Evolutionary conservation across 1,140 invertebrate genomes (phyloP).

Genomic region (Drosophila asahinai): DNA sequence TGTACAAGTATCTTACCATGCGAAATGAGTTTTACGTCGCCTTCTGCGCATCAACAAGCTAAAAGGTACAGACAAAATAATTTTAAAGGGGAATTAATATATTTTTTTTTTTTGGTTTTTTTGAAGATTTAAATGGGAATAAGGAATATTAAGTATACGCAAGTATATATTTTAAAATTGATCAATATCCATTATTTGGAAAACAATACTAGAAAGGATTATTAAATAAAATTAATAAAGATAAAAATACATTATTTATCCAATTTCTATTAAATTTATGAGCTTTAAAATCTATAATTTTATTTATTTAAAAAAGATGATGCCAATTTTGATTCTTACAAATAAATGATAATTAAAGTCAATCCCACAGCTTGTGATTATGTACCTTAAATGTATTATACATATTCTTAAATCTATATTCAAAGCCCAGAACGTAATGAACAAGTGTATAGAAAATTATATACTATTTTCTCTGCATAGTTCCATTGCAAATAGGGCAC

Average conservation of each 20-base stretch:
- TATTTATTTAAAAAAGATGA: too few species aligned
- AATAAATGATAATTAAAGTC: not conserved
- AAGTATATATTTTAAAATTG: too few species aligned
- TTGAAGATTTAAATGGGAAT: not conserved
- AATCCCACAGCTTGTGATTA: not conserved
- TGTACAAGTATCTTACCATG: not conserved
- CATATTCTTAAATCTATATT: too few species aligned
- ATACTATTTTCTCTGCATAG: not conserved
- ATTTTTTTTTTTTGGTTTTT: not conserved
- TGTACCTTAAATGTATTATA: too few species aligned
- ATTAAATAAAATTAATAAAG: too few species aligned
- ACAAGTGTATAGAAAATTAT: not conserved
- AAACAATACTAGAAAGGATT: too few species aligned
- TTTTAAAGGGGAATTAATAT: not conserved
- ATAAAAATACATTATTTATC: too few species aligned
- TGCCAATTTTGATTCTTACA: not conserved
- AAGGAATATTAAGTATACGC: too few species aligned
- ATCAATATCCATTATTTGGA: too few species aligned
- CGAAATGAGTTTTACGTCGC: not conserved
- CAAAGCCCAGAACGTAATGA: not conserved
- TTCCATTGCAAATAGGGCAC: not conserved
- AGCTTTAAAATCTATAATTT: too few species aligned
- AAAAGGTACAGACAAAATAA: not conserved
- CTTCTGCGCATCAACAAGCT: slow-evolving; percentile 19
- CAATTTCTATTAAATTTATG: too few species aligned